Conservation (phyloP, 2,113 vertebrate species). For the Atrichornis clamosus region DNA sequence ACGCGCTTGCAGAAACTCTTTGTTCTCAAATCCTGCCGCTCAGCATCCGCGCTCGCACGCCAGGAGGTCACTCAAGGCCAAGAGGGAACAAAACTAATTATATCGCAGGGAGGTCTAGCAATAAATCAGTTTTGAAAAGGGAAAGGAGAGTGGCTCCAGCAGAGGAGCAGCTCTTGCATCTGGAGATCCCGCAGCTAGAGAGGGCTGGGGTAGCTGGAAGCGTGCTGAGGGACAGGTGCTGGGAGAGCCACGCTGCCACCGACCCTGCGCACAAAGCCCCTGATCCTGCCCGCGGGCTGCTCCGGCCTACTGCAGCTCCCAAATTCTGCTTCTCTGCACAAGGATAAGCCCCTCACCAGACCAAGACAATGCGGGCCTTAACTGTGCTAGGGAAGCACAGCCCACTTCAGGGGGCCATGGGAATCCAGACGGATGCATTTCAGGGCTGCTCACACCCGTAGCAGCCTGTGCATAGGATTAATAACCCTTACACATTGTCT, state of each 20-base stretch:
- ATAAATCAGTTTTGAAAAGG: neutral
- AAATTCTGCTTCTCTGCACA: neutral
- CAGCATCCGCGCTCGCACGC: neutral
- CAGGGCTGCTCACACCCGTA: rapidly evolving
- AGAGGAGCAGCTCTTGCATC: neutral
- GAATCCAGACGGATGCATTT: neutral
- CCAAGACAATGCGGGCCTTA: rapidly evolving
- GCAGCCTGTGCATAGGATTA: rapidly evolving
- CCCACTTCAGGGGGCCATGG: neutral
- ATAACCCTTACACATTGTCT: rapidly evolving
- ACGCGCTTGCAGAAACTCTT: neutral
- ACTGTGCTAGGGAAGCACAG: neutral
- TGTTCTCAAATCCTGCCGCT: neutral
- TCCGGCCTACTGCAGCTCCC: neutral
- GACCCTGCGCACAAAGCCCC: rapidly evolving
- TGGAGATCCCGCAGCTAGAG: neutral
- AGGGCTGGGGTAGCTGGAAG: neutral
- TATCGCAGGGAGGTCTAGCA: neutral
- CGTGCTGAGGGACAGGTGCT: neutral
- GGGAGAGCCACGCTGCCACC: neutral
- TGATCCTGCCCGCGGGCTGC: rapidly evolving
- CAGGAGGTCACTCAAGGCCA: neutral
- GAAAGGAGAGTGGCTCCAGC: neutral
- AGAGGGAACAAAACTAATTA: neutral
- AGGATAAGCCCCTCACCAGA: neutral